Evolutionary conservation across 2,888 invertebrate genomes (phyloP).

Genomic region (Hartigia nigra): DNA sequence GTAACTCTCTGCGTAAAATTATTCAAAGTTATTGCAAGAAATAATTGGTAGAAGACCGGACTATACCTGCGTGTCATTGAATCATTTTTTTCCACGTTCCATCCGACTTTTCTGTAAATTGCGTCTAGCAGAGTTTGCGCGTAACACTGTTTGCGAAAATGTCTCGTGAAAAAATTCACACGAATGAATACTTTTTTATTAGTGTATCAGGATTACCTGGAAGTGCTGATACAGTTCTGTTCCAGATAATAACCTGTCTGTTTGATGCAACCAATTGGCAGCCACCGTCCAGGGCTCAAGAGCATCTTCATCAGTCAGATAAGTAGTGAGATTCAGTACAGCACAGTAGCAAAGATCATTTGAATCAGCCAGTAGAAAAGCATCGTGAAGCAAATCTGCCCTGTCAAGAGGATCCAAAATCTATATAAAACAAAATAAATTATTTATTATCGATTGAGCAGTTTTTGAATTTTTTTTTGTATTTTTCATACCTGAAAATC

Average conservation of each 20-base stretch:
- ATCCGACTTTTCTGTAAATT: constrained; percentile 22
- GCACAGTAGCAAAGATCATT: constrained; percentile 23
- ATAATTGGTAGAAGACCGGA: not conserved
- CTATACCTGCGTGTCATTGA: constrained; percentile 18
- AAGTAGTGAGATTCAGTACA: constrained; percentile 33
- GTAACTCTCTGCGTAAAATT: constrained; percentile 32
- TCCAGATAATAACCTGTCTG: constrained; percentile 31
- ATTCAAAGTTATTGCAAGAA: not conserved
- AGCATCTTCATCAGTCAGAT: constrained; percentile 32
- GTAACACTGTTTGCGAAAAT: constrained; percentile 19
- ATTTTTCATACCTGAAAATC: constrained; percentile 27
- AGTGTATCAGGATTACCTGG: constrained; percentile 26
- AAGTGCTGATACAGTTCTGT: constrained; percentile 28
- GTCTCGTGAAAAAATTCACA: not conserved
- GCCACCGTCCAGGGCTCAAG: constrained; percentile 40
- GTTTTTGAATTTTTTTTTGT: not conserved
- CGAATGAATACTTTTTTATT: not conserved
- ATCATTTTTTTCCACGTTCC: constrained; percentile 17
- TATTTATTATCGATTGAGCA: not conserved
- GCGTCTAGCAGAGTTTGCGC: constrained; percentile 24
- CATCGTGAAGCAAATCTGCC: constrained; percentile 40
- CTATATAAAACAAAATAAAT: constrained; percentile 13
- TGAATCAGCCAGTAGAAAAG: constrained; percentile 35
- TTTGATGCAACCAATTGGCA: constrained; percentile 33
- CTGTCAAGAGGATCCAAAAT: constrained; percentile 30